Conservation (phyloP, 2,113 vertebrate species). For the Lutjanus erythropterus region DNA sequence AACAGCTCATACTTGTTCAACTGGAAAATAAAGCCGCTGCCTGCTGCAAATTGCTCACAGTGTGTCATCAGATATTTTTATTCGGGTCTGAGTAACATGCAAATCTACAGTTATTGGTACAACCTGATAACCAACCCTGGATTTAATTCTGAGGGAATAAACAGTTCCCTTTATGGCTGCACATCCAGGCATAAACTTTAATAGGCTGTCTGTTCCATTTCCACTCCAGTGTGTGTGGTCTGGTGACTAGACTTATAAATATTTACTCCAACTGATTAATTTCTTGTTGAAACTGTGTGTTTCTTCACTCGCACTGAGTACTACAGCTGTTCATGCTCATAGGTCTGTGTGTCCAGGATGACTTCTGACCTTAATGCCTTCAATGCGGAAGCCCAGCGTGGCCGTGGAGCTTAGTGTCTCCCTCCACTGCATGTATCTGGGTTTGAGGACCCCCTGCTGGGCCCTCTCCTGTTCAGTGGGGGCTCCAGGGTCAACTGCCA, state of each 20-base stretch:
- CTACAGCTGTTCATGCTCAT: background rate
- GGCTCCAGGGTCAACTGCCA: constrained; percentile 89
- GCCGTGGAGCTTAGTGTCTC: constrained; percentile 92
- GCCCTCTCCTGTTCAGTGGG: constrained; percentile 88
- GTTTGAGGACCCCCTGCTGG: constrained; percentile 89
- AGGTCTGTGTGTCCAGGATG: background rate
- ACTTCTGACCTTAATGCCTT: constrained; percentile 90
- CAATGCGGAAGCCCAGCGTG: constrained; percentile 92
- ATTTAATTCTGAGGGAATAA: constrained; percentile 44
- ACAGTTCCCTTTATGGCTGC: constrained; percentile 19
- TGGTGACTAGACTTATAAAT: constrained; percentile 25
- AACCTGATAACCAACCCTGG: constrained; percentile 12
- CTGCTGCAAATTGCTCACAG: background rate
- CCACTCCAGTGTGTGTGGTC: constrained; percentile 14
- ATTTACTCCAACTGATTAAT: constrained; percentile 39
- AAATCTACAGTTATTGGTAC: constrained; percentile 33
- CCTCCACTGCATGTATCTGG: constrained; percentile 95
- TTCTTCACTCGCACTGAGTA: background rate
- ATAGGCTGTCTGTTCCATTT: background rate
- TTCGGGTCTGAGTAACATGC: constrained; percentile 10
- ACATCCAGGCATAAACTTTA: background rate
- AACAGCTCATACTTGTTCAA: background rate
- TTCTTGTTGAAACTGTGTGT: constrained; percentile 28
- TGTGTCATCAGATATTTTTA: constrained; percentile 14
- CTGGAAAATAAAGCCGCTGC: constrained; percentile 19